Conservation (phyloP, 2,888 invertebrate genomes). For the Teleiodes luculella region DNA sequence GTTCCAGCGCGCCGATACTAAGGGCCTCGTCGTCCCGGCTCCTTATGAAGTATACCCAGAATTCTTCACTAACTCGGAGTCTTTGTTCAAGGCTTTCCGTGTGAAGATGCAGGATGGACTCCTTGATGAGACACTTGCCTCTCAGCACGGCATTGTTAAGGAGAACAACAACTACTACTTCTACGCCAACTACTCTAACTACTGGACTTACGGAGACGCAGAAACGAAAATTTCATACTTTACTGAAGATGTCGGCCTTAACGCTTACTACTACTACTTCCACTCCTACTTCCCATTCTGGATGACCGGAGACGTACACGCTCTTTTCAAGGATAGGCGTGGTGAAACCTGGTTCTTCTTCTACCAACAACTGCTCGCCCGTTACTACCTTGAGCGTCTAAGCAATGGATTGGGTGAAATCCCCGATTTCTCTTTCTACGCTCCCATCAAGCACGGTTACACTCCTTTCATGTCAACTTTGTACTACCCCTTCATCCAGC, state of each 20-base stretch:
- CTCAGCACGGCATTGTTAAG: constrained; percentile 56
- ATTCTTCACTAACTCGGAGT: constrained; percentile 76
- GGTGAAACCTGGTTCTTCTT: constrained; percentile 82
- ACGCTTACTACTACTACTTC: constrained; percentile 82
- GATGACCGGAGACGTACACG: constrained; percentile 59
- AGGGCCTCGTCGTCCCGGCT: constrained; percentile 80
- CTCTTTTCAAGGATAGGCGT: constrained; percentile 59
- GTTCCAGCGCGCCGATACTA: constrained; percentile 78
- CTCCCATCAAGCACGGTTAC: constrained; percentile 70
- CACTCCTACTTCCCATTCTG: constrained; percentile 81
- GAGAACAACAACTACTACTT: constrained; percentile 66
- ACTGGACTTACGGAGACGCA: constrained; percentile 67
- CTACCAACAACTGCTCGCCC: constrained; percentile 83
- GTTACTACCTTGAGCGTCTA: constrained; percentile 84
- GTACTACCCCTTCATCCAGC: constrained; percentile 73
- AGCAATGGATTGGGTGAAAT: constrained; percentile 81
- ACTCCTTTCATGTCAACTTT: constrained; percentile 37
- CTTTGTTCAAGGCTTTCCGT: constrained; percentile 67
- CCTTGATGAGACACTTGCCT: constrained; percentile 44
- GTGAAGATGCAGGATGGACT: constrained; percentile 61
- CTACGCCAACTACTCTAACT: constrained; percentile 79
- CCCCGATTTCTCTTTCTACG: constrained; percentile 80
- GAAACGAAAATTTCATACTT: constrained; percentile 82
- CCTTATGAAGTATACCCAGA: constrained; percentile 84
- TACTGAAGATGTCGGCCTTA: constrained; percentile 84